These are phyloP conservation scores for Polypedilum pembai DNA, from an alignment of 1,140 invertebrate genomes.

Conservation along the genomic window DNA sequence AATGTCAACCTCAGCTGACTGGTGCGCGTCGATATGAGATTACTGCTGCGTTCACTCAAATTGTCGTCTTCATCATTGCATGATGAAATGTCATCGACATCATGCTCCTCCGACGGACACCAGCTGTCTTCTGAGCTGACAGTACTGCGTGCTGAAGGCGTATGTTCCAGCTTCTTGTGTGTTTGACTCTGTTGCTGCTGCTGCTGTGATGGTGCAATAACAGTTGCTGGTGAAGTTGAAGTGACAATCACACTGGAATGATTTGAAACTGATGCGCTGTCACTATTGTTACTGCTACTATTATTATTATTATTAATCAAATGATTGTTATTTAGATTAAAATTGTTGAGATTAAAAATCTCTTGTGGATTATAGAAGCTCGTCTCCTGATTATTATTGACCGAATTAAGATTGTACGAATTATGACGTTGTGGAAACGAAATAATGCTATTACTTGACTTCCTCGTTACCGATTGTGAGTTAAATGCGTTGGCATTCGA, in stretches of 20 bases:
- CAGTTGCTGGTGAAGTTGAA: not conserved
- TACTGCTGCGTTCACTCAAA: conserved; percentile 36
- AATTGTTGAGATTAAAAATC: not conserved
- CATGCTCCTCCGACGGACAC: conserved; percentile 32
- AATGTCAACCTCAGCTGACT: conserved; percentile 43
- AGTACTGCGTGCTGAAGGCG: conserved; percentile 30
- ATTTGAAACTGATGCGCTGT: not conserved
- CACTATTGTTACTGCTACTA: not conserved
- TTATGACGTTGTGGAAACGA: conserved; percentile 37
- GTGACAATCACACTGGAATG: not conserved
- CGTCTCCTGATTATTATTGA: conserved; percentile 22
- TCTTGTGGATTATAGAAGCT: conserved; percentile 1
- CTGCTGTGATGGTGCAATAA: not conserved
- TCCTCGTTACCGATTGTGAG: conserved; percentile 29
- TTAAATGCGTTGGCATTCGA: conserved; percentile 30
- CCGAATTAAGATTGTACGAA: conserved; percentile 16
- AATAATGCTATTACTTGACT: conserved; percentile 32
- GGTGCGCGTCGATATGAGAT: conserved; percentile 39
- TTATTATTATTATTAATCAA: conserved; percentile 15
- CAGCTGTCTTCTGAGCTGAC: conserved; percentile 33
- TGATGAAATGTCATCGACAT: conserved; percentile 30
- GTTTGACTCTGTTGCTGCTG: conserved; percentile 3
- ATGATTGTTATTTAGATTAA: conserved; percentile 30
- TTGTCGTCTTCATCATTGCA: conserved; percentile 35
- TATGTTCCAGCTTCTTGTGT: conserved; percentile 32